Conservation (phyloP, 2,888 invertebrate species). For the Volucella inflata region DNA sequence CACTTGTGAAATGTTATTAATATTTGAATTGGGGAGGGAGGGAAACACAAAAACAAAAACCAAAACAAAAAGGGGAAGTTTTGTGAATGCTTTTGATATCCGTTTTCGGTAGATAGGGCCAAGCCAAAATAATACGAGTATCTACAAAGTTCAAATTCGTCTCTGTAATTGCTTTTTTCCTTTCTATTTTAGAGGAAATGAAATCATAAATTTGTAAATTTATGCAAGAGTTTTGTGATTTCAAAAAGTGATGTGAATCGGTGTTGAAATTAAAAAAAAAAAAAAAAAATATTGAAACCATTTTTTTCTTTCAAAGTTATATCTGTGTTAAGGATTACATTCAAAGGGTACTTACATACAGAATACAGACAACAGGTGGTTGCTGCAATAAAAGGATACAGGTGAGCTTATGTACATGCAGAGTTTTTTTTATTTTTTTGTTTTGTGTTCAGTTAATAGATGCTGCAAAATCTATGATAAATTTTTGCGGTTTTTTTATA, state of each 20-base stretch:
- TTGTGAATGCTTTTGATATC: background rate
- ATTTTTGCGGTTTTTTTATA: no score
- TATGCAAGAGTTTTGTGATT: background rate
- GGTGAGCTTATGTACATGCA: background rate
- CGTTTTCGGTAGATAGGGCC: background rate
- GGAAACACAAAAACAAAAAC: background rate
- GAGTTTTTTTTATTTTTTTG: background rate
- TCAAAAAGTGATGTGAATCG: background rate
- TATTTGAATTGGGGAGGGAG: slow-evolving; percentile 27
- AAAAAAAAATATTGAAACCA: no score
- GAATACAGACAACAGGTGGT: slow-evolving; percentile 17
- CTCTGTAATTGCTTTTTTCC: background rate
- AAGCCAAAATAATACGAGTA: background rate
- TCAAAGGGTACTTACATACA: slow-evolving; percentile 15
- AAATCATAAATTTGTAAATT: background rate
- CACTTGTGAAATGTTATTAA: slow-evolving; percentile 44
- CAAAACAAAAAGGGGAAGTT: background rate
- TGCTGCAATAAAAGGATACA: background rate
- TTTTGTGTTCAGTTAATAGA: no score
- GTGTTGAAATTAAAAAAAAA: background rate
- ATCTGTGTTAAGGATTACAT: background rate
- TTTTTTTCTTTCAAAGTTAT: no score
- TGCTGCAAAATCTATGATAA: no score
- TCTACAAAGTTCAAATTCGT: background rate
- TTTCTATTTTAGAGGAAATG: slow-evolving; percentile 12